Percentiles rank a stretch among this genome's conserved stretches.
Evolutionary conservation across 2,888 invertebrate species (phyloP).

Genomic region (Ectropis crepuscularia): DNA sequence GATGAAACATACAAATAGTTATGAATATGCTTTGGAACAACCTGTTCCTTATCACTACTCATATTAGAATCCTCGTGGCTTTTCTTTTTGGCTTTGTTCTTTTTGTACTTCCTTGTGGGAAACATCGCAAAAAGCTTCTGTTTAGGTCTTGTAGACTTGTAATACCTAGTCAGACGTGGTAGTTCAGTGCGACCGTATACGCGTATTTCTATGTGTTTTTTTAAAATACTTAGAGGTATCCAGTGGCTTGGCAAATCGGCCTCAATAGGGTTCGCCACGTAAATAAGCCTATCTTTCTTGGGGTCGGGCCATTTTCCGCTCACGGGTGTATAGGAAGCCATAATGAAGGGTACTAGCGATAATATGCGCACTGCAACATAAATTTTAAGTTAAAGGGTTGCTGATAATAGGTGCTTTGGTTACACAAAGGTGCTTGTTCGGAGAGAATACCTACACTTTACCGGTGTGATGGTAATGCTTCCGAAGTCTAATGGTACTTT

Average conservation of each 20-base stretch:
- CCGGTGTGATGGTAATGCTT: too few species aligned
- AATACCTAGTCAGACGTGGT: background rate
- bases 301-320: conserved; percentile 47
- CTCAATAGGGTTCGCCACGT: conserved; percentile 61
- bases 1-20: background rate
- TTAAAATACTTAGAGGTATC: conserved; percentile 56
- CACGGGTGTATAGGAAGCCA: conserved; percentile 42
- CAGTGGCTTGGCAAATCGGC: conserved; percentile 59
- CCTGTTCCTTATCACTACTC: background rate
- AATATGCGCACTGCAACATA: conserved; percentile 54
- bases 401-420: background rate
- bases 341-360: conserved; percentile 42
- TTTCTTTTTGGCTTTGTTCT: background rate
- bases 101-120: background rate
- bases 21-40: background rate
- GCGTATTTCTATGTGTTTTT: conserved; percentile 54
- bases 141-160: background rate
- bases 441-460: too few species aligned
- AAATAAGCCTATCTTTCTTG: conserved; percentile 46
- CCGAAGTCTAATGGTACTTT: too few species aligned
- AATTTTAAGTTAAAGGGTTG: conserved; percentile 8
- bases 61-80: background rate
- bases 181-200: conserved; percentile 31
- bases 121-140: background rate
- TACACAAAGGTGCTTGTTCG: too few species aligned